phyloP scores from a whole-genome alignment of 2,797 vertebrate species.

The Eremophila alpestris region DNA sequence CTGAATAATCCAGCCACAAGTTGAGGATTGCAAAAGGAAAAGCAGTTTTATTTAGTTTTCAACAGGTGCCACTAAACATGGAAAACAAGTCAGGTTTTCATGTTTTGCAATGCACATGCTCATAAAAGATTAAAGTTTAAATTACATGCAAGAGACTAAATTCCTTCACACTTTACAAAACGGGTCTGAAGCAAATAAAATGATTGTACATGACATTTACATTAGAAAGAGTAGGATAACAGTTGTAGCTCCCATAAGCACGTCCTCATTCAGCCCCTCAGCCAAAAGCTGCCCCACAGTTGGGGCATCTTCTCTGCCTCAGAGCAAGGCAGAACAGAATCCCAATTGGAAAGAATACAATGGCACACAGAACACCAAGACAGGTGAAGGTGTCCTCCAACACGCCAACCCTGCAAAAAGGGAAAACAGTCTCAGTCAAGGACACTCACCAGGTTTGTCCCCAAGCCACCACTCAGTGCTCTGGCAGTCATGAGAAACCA shows the following conservation, averaged over 20 bases:
- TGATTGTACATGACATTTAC: constrained; percentile 83
- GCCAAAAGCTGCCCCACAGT: constrained; percentile 94
- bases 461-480: not conserved
- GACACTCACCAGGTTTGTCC: not conserved
- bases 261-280: constrained; percentile 73
- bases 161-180: constrained; percentile 74
- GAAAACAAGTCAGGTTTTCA: constrained; percentile 51
- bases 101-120: constrained; percentile 62
- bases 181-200: constrained; percentile 77
- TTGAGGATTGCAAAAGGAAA: constrained; percentile 75
- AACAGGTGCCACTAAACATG: constrained; percentile 67
- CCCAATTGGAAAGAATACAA: constrained; percentile 95
- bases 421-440: constrained; percentile 11
- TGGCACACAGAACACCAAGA: constrained; percentile 94
- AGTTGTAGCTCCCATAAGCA: constrained; percentile 52
- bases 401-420: constrained; percentile 88
- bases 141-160: constrained; percentile 45
- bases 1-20: constrained; percentile 66
- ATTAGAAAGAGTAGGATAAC: constrained; percentile 75
- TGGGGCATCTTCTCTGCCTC: constrained; percentile 96
- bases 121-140: constrained; percentile 60
- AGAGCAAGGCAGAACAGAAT: constrained; percentile 97
- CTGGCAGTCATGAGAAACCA: not conserved
- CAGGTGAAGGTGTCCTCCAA: constrained; percentile 98
- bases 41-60: constrained; percentile 73